Base-by-base conservation (phyloP, 2,113 vertebrate species). In the Tetrao urogallus region DNA sequence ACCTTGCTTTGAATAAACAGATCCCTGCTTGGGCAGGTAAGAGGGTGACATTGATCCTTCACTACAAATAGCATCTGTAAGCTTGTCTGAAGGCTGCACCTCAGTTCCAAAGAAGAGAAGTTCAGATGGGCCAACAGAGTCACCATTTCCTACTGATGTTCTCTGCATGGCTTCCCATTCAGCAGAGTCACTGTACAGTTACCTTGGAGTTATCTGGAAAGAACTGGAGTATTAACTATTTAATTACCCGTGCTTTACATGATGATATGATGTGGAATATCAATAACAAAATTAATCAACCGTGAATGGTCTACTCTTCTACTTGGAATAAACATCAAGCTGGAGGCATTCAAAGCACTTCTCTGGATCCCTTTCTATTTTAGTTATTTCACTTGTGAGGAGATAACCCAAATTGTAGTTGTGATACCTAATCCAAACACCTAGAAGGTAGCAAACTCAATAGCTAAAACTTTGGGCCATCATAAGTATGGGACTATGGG, bases 61-160 rank as follows among this genome's bases (percentile, higher is more conserved):
- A 61, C 11, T 30, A 64, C 19, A 52, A 64, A 28, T 0, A 56
- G 3, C 4, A 72, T 12, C 34, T 43, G 25, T 7, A 4, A 79
- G 34, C 3, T 90, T 60, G 7, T 30, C 17, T 57, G 42, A 77
- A 17, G 25, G 47, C 18, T 71, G n/a, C 61, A 75, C 7, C 34
- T 56, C 42, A 47, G 25, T 19, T 43, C 3, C 27, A 75, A 0
- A 1, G 8, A 85, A 69, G 22, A 60, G 17, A 67, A 42, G 11
- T 34, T 89, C 84, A 84, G 65, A 38, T 8, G n/a, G 25, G 8
- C 13, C 3, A 0, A 30, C 45, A 67, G 0, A 1, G 25, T 25
- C 4, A 3, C 25, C 5, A 65, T 78, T 90, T 65, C 61, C 47
- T 65, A 48, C 19, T 14, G 32, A 14, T 4, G 7, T 28, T 25